Evolutionary conservation across 2,797 vertebrate genomes (phyloP), one percentile per base, ranked within the genome.

Genomic region (Rhynchotus rufescens): DNA sequence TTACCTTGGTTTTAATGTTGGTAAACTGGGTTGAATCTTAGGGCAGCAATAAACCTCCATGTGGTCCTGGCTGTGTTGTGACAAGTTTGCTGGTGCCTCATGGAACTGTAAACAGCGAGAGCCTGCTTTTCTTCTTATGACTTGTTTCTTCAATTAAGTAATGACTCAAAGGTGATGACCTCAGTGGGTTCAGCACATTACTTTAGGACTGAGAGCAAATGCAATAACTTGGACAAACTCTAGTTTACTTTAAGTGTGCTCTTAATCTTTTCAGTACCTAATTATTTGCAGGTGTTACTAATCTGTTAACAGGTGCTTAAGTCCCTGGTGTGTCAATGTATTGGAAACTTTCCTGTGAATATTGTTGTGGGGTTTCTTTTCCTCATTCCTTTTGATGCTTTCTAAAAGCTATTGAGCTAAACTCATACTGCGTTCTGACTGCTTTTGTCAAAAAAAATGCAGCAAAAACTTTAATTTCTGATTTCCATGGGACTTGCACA

Each of bases 281-380:
- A 84, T 92, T 86, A 71, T 64, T 91, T 91, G 72, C 26, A 7
- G 86, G 25, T 77, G 68, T 80, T 92, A 77, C 40, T 86, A 44
- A 57, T 51, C 15, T 17, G 40, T 78, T 94, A 91, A 59, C 81
- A 92, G 84, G 90, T 93, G 81, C 73, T 78, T 88, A 69, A 80
- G 81, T 91, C 81, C 69, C 61, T 79, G 32, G 8, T 65, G 61
- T 91, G 80, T 62, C 54, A 22, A 3, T 54, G 45, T 23, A 62
- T 68, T 91, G 73, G 75, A 90, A 90, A 80, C 22, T 61, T 82
- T n/a, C 57, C 40, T 77, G 52, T 42, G 51, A 61, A 30, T 19
- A 30, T 52, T 52, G 26, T n/a, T 82, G 22, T 62, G 44, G 10
- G 2, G 44, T 28, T 68, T 38, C 44, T 34, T 40, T 2, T 14